phyloP scores from a whole-genome alignment of 2,888 invertebrate genomes.

The Seira musarum region DNA sequence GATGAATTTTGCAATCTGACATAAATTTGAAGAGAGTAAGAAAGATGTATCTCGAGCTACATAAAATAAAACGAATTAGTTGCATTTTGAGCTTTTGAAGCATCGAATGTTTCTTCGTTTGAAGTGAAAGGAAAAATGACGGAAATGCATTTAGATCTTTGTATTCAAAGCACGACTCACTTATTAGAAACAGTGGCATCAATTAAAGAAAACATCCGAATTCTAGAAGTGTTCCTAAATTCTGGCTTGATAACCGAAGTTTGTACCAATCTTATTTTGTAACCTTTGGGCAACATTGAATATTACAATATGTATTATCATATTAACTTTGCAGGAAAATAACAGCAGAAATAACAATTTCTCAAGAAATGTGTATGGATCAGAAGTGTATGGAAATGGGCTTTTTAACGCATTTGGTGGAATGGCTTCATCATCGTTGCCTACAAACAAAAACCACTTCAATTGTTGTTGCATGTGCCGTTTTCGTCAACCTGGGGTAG shows the following conservation, averaged over 20 bases:
- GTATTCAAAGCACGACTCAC: conserved; percentile 60
- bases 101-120: no score
- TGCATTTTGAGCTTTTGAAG: no score
- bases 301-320: no score
- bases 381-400: no score
- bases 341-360: no score
- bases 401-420: not conserved
- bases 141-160: conserved; percentile 64
- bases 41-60: no score
- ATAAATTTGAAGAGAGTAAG: no score
- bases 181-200: conserved; percentile 55
- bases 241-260: conserved; percentile 50
- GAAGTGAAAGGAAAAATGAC: conserved; percentile 38
- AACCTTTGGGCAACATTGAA: no score
- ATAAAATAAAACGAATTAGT: no score
- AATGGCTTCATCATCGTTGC: conserved; percentile 13
- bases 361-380: no score
- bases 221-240: conserved; percentile 58
- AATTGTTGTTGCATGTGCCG: conserved; percentile 64
- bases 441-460: conserved; percentile 14
- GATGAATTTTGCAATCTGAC: no score
- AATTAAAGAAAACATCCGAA: conserved; percentile 58
- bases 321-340: no score
- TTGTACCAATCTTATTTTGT: not conserved
- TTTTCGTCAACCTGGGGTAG: conserved; percentile 23